Evolutionary conservation across 2,797 vertebrate species (phyloP), one percentile per base, ranked within the genome.

Genomic region (Hippoglossus hippoglossus): DNA sequence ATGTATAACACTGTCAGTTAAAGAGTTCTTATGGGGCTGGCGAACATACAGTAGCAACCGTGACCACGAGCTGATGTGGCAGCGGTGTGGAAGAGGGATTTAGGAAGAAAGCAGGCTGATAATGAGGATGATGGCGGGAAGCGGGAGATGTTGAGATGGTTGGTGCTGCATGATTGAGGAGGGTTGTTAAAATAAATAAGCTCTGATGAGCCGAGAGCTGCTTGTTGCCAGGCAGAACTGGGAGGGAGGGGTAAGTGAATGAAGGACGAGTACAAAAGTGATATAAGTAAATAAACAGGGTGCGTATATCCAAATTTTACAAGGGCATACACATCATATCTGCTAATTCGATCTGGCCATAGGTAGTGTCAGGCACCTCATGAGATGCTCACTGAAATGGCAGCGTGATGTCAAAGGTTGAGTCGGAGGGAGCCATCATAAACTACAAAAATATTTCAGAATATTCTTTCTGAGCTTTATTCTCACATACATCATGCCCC

Each of bases 181-280:
- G 1, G 28, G 61, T 57, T 77, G 49, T 80, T 74, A 26, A 79
- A 81, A 72, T 70, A 86, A 80, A 84, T 63, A 56, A 63, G 61
- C 31, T 13, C 56, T 46, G 58, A 81, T 82, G 71, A 80, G 80
- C 56, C 16, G 54, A 55, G 58, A 19, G 71, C 31, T 28, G 75
- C 59, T 69, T 80, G 87, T 91, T 89, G 82, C 87, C 70, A 82
- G 79, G 90, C 78, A 90, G 84, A 87, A 71, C 44, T 69, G 58
- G 39, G 47, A 22, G 53, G 26, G 52, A 72, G 34, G 46, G 41
- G 51, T 15, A 58, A 57, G 53, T 50, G 64, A 62, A 25, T 60
- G 6, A 68, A 64, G 18, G 39, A 63, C 5, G 2, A 8, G 6
- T 15, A 50, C 0, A 34, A 22, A 72, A 49, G 44, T 6, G 16